Evolutionary conservation across 2,888 invertebrate species (phyloP), one percentile per base, ranked within the genome.

Genomic region (Synergus gifuensis): DNA sequence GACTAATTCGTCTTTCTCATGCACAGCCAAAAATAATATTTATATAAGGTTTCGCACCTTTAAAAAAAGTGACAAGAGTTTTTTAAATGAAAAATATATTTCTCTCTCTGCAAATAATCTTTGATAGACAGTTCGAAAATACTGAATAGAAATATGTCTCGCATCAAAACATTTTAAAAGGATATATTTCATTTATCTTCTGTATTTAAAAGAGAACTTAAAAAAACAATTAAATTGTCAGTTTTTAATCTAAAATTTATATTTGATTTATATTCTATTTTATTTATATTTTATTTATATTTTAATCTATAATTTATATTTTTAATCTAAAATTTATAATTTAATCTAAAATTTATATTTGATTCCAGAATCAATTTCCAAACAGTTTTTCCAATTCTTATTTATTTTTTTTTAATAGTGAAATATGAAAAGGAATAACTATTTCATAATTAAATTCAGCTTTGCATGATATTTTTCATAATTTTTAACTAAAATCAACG

Each of bases 401-500:
- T 28, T 28, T 36, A 49, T 49, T 7, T 49, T 49, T 54, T 54
- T 54, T n/a, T 2, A 3, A n/a, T 9, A 54, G n/a, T n/a, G 2
- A 54, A 54, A 54, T 54, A 54, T 54, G 9, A 54, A 54, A 54
- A 9, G n/a, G 9, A 54, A 36, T 36, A 36, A 54, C n/a, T 9
- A 54, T 54, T 54, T 54, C 54, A 2, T 54, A n/a, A 54, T 54
- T 36, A 54, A 36, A 73, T n/a, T 36, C n/a, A 54, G 54, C 73
- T 73, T 73, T 16, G 54, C 54, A 73, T 73, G 73, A 49, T 73
- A 73, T 73, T 73, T 73, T 73, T 40, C 46, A 49, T 54, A 54
- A 44, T 77, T 78, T 64, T 49, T 67, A 76, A 80, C 77, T 78
- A 67, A 77, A 80, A 78, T 81, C 46, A 78, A 84, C 69, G 77